Percentiles rank a stretch among this genome's conserved stretches.
These are phyloP conservation scores for Lophura nycthemera DNA, from an alignment of 2,113 vertebrate genomes.

Conservation along the genomic window DNA sequence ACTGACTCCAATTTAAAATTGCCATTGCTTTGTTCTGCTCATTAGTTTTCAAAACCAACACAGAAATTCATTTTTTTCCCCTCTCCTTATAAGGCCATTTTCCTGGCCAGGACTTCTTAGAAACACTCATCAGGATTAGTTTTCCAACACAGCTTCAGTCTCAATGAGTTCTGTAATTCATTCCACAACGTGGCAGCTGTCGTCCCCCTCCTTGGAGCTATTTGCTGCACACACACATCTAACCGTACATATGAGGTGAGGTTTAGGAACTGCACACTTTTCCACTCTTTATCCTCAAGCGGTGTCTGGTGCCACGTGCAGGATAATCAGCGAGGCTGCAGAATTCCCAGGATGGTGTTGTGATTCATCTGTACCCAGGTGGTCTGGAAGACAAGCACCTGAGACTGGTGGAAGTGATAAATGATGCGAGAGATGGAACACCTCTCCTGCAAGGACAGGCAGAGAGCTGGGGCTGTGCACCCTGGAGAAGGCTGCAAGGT, in stretches of 20 bases:
- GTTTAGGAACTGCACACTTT: not conserved
- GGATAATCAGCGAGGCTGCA: slow-evolving; percentile 8
- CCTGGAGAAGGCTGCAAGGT: too few species aligned
- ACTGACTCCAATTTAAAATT: not conserved
- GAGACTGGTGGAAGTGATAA: not conserved
- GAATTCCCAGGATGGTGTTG: not conserved
- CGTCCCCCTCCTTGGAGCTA: not conserved
- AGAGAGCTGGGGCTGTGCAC: too few species aligned
- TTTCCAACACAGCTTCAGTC: not conserved
- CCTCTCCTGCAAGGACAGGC: too few species aligned
- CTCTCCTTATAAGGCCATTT: not conserved
- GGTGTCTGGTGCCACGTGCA: slow-evolving; percentile 36
- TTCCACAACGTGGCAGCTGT: not conserved
- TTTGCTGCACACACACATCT: not conserved
- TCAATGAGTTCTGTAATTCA: not conserved
- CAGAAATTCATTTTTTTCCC: not conserved
- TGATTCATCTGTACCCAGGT: slow-evolving; percentile 60
- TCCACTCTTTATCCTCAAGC: slow-evolving; percentile 16
- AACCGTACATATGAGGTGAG: not conserved
- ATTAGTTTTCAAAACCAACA: not conserved
- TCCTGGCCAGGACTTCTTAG: not conserved
- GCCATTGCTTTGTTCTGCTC: not conserved
- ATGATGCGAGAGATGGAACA: too few species aligned
- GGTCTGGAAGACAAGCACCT: slow-evolving; percentile 50
- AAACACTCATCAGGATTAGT: not conserved